These are phyloP conservation scores for Calephelis nemesis DNA, from an alignment of 1,140 invertebrate species.

Conservation along the genomic window DNA sequence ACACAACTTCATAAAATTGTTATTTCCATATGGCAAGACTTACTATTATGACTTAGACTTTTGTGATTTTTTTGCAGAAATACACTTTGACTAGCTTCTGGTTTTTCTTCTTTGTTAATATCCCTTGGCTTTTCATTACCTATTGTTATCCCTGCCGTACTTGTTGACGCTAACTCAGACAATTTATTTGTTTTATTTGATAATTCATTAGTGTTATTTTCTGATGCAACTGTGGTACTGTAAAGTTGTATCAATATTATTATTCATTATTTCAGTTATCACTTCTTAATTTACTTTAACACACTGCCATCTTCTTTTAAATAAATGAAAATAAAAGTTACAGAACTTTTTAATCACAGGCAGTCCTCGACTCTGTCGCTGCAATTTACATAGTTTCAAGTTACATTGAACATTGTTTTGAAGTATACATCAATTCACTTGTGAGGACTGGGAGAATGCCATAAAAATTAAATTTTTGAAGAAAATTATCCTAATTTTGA, in stretches of 20 bases:
- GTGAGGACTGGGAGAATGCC: background rate
- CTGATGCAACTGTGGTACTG: constrained; percentile 49
- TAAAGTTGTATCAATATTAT: background rate
- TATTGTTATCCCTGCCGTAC: constrained; percentile 32
- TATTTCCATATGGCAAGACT: constrained; percentile 28
- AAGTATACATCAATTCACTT: no score
- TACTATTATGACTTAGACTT: constrained; percentile 63
- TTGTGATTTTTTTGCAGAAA: constrained; percentile 47
- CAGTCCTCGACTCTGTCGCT: no score
- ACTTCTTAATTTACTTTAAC: no score
- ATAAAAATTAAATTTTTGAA: no score
- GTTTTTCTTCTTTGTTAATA: constrained; percentile 40
- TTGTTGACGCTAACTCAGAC: constrained; percentile 41
- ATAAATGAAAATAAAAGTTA: no score
- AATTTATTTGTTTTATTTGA: constrained; percentile 44
- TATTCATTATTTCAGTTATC: background rate
- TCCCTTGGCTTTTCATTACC: constrained; percentile 12
- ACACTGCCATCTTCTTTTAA: no score
- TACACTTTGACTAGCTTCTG: constrained; percentile 69
- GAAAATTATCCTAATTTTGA: constrained; percentile 1
- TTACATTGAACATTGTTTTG: no score
- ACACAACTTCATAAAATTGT: no score
- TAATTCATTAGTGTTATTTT: constrained; percentile 35
- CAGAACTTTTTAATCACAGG: no score
- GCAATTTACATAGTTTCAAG: no score